Percentiles rank a stretch among this genome's conserved stretches.
phyloP scores from a whole-genome alignment of 2,888 invertebrate species.

The Heteromurus nitidus region DNA sequence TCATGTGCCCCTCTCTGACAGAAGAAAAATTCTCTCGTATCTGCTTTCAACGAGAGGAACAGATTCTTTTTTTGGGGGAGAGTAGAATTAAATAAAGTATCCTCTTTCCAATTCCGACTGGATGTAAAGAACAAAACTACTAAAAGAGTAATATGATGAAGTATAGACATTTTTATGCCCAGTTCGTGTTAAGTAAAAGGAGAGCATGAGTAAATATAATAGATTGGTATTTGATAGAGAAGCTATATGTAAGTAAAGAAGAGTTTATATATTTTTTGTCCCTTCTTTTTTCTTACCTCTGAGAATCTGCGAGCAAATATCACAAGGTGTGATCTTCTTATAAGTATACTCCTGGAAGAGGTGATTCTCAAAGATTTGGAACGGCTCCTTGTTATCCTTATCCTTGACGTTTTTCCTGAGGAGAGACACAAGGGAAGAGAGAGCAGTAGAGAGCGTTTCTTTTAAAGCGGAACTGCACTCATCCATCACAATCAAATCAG shows the following conservation, averaged over 20 bases:
- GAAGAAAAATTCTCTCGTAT: not conserved
- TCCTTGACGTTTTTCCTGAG: slow-evolving; percentile 74
- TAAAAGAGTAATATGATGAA: not conserved
- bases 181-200: too few relatives aligned
- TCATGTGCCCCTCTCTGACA: not conserved
- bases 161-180: not conserved
- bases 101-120: too few relatives aligned
- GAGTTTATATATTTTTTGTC: slow-evolving; percentile 17
- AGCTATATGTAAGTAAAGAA: too few relatives aligned
- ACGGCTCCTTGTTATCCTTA: slow-evolving; percentile 75
- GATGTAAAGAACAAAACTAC: not conserved
- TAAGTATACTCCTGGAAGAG: slow-evolving; percentile 95
- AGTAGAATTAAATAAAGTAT: too few relatives aligned
- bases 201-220: slow-evolving; percentile 1
- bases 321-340: slow-evolving; percentile 96
- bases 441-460: slow-evolving; percentile 43
- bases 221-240: not conserved
- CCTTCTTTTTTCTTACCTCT: slow-evolving; percentile 83
- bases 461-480: slow-evolving; percentile 45
- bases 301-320: slow-evolving; percentile 93
- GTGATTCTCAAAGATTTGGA: slow-evolving; percentile 83
- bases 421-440: slow-evolving; percentile 48
- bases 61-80: too few relatives aligned
- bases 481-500: slow-evolving; percentile 60
- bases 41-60: slow-evolving; percentile 1